A percentile compares a stretch with the other conserved stretches of the same genome.
phyloP scores from a whole-genome alignment of 2,797 vertebrate genomes.

The Hybognathus amarus region DNA sequence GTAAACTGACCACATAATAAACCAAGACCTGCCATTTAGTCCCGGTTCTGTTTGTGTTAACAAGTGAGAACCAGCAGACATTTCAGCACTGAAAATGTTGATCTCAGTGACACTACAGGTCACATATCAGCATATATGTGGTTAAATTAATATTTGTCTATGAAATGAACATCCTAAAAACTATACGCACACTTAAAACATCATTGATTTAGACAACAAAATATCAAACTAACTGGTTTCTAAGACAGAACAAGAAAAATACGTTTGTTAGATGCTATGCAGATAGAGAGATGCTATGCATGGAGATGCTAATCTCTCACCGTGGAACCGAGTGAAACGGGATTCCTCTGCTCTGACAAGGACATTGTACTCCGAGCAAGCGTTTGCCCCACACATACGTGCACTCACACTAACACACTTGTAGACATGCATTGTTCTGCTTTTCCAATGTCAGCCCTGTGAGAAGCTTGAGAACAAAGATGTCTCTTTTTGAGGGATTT shows the following conservation, averaged over 20 bases:
- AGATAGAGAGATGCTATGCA: conserved; percentile 66
- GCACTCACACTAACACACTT: conserved; percentile 29
- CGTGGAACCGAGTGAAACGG: conserved; percentile 31
- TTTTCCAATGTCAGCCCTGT: conserved; percentile 16
- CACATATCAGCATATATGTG: background rate
- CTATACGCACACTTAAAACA: background rate
- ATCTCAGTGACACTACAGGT: background rate
- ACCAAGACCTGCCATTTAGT: conserved; percentile 12
- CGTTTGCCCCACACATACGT: conserved; percentile 1
- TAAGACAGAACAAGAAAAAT: background rate
- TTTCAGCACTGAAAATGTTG: background rate
- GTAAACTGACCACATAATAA: conserved; percentile 13
- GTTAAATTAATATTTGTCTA: background rate
- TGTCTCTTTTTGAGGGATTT: conserved; percentile 9
- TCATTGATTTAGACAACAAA: background rate
- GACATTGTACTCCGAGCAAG: conserved; percentile 27
- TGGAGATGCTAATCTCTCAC: conserved; percentile 72
- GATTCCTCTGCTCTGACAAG: conserved; percentile 37
- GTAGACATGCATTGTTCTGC: conserved; percentile 21
- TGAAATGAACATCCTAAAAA: background rate
- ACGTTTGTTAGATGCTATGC: conserved; percentile 2
- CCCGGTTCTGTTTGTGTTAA: conserved; percentile 24
- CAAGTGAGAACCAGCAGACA: background rate
- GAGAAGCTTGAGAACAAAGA: conserved; percentile 23
- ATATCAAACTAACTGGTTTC: background rate